Evolutionary conservation across 1,140 invertebrate genomes (phyloP).

Genomic region (Caenorhabditis inopinata): DNA sequence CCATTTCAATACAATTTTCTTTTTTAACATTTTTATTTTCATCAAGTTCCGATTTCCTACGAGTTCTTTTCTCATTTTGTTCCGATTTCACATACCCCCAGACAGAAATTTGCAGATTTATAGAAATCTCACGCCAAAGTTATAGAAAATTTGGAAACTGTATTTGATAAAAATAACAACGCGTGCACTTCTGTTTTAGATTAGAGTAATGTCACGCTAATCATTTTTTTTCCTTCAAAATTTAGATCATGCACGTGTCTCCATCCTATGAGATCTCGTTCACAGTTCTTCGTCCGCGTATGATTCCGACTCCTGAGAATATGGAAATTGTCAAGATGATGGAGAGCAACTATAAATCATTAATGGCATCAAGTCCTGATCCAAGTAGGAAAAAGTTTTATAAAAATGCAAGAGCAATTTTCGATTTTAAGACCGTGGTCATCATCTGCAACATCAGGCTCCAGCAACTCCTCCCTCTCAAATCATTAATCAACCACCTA

Average conservation of each 20-base stretch:
- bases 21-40: too few relatives aligned
- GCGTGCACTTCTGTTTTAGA: too few relatives aligned
- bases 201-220: neutral
- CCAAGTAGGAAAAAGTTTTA: neutral
- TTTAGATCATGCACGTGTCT: constrained; percentile 34
- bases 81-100: too few relatives aligned
- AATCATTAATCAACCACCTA: neutral
- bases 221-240: neutral
- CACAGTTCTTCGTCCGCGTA: constrained; percentile 15
- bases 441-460: neutral
- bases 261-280: constrained; percentile 17
- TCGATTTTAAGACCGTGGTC: constrained; percentile 2
- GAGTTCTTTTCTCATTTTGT: too few relatives aligned
- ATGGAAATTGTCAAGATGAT: neutral
- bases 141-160: too few relatives aligned
- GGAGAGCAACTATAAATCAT: neutral
- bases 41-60: too few relatives aligned
- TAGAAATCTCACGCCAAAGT: too few relatives aligned
- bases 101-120: too few relatives aligned
- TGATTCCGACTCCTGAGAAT: constrained; percentile 8
- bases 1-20: too few relatives aligned
- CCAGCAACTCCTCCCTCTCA: neutral
- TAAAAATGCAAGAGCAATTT: too few relatives aligned
- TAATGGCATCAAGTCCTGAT: neutral
- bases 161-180: too few relatives aligned